Conservation (phyloP, 1,140 invertebrate species). For the Bombus superbus region DNA sequence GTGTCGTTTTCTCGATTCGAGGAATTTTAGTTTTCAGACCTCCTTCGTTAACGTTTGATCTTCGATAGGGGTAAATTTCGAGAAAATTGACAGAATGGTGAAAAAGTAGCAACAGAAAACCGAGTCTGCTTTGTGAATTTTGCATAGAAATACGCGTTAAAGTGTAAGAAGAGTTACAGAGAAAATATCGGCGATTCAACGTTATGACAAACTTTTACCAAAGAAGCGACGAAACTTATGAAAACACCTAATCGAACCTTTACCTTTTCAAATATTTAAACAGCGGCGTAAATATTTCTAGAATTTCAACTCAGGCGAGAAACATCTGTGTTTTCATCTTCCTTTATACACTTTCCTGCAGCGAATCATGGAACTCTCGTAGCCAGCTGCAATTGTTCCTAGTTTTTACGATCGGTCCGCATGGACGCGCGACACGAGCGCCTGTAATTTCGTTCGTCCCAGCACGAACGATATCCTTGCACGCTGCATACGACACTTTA, state of each 20-base stretch:
- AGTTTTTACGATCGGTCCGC: constrained; percentile 41
- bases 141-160: too few species aligned
- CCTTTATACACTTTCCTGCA: background rate
- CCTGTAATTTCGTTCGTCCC: constrained; percentile 15
- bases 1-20: too few species aligned
- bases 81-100: background rate
- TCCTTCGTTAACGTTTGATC: background rate
- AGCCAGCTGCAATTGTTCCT: constrained; percentile 15
- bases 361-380: background rate
- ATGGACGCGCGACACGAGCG: background rate
- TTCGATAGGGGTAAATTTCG: background rate
- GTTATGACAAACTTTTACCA: too few species aligned
- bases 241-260: too few species aligned
- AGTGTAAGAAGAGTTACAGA: too few species aligned
- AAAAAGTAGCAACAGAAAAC: too few species aligned
- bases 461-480: constrained; percentile 36
- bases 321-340: background rate
- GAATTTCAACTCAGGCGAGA: background rate
- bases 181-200: too few species aligned
- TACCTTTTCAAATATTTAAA: too few species aligned
- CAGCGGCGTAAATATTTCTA: background rate
- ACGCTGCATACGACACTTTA: constrained; percentile 20
- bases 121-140: too few species aligned
- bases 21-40: background rate
- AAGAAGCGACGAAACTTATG: too few species aligned